These are phyloP conservation scores for Spheniscus humboldti DNA, from an alignment of 2,797 vertebrate species.

Conservation along the genomic window DNA sequence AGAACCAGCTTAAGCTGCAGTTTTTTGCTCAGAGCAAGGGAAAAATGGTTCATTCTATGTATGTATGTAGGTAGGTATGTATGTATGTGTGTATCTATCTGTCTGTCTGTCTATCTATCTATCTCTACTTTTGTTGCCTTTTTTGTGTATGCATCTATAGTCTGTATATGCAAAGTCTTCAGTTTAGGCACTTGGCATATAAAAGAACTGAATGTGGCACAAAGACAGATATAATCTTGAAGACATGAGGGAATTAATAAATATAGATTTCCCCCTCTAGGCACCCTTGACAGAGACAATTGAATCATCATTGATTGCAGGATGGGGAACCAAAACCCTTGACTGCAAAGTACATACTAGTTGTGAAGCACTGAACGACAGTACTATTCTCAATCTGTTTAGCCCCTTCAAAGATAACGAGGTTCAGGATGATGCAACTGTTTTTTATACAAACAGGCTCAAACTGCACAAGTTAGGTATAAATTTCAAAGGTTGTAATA, in stretches of 20 bases:
- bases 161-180: background rate
- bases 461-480: background rate
- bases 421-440: background rate
- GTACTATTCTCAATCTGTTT: background rate
- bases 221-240: background rate
- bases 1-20: background rate
- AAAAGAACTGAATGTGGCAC: background rate
- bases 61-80: fast-evolving
- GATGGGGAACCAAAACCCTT: background rate
- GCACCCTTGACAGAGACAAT: background rate
- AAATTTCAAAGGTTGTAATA: background rate
- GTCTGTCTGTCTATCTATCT: background rate
- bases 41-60: background rate
- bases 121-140: background rate
- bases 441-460: background rate
- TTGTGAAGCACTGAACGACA: background rate
- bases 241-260: background rate
- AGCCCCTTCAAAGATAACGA: background rate
- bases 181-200: background rate
- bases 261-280: background rate
- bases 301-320: background rate
- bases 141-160: background rate
- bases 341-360: background rate
- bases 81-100: fast-evolving
- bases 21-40: background rate